A percentile compares a stretch with the other conserved stretches of the same genome.
phyloP scores from a whole-genome alignment of 1,140 invertebrate species.

The Acyrthosiphon pisum region DNA sequence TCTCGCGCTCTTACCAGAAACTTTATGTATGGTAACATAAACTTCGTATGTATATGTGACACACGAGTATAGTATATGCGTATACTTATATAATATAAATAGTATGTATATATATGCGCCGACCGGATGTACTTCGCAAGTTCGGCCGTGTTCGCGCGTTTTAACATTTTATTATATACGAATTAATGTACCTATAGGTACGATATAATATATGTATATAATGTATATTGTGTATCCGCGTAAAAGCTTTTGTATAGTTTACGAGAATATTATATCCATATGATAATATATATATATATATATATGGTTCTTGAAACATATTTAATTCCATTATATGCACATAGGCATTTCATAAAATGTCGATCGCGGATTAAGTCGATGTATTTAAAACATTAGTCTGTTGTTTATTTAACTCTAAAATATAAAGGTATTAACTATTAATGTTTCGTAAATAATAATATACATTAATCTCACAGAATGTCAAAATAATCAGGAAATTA shows the following conservation, averaged over 20 bases:
- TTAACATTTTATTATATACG: background rate
- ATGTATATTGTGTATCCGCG: background rate
- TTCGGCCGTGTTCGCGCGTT: background rate
- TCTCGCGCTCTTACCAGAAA: background rate
- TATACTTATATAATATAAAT: background rate
- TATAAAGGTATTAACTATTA: background rate
- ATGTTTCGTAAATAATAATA: background rate
- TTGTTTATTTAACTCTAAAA: slow-evolving; percentile 5
- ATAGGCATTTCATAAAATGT: background rate
- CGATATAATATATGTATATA: background rate
- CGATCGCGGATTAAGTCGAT: background rate
- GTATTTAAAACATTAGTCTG: background rate
- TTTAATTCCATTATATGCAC: background rate
- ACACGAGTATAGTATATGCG: background rate
- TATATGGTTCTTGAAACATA: background rate
- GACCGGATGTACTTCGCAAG: background rate
- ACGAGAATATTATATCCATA: background rate
- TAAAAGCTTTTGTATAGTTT: slow-evolving; percentile 9
- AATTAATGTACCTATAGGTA: slow-evolving; percentile 4
- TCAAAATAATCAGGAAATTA: background rate
- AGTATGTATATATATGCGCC: background rate
- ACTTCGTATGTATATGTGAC: background rate
- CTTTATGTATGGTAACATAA: background rate
- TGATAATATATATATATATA: background rate
- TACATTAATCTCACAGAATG: background rate